Base-by-base conservation (phyloP, 2,113 vertebrate species). In the Callaeas wilsoni region DNA sequence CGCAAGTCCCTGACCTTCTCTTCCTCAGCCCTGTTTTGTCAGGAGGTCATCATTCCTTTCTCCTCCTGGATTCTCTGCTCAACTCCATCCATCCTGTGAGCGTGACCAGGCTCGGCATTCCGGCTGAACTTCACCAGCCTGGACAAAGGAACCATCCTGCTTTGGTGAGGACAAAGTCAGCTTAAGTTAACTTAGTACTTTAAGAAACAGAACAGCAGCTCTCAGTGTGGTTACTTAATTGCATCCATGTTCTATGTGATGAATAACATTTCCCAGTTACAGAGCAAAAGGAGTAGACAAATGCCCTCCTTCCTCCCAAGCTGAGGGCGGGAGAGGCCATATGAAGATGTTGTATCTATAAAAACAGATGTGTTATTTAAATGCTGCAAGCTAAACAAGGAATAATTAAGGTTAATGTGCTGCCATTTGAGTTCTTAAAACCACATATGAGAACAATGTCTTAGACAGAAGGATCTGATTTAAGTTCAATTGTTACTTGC, bases 291-390 rank as follows among this genome's bases (percentile, higher is more conserved):
- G 50, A 93, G 89, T 30, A 96, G 94, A 83, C 78, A 89, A 95
- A 91, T 46, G 37, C 39, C 62, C 77, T 89, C 62, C 86, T 95
- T 94, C 81, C 57, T 95, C 82, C 59, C 67, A 50, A 3, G 73
- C 73, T 4, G 63, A 62, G 68, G 62, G 41, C 0, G 1, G 46
- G 29, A 33, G 30, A 81, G 82, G 74, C 37, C 0, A 0, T 60
- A 69, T 55, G 63, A 93, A 91, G 82, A 91, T 88, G 81, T 69
- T 87, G 10, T 91, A 91, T 87, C 94, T 97, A 1, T 91, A 59
- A 86, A 96, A 96, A 35, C 94, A 94, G 87, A 95, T 93, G 89
- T 94, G 84, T 93, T 84, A 56, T 87, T 95, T 91, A 83, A 96
- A 83, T 87, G 63, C 63, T 62, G 78, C 78, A 74, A 93, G 90